Base-by-base conservation (phyloP, 1,140 invertebrate genomes). In the Temnothorax curvispinosus region DNA sequence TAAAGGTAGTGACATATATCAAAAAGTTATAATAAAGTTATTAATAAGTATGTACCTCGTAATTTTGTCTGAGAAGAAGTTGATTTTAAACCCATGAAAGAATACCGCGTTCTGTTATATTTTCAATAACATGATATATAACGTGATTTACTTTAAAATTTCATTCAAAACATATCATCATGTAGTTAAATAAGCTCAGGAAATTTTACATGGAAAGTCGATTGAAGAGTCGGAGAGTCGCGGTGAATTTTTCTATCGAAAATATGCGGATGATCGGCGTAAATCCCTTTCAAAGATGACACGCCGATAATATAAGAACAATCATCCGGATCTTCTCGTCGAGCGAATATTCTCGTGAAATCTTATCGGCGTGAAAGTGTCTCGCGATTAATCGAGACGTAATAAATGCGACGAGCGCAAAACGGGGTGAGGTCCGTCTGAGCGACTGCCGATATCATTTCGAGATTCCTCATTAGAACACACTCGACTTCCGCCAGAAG, bases 391-490 rank as follows among this genome's bases (percentile, higher is more conserved):
- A 54, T 54, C 47, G 77, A 27, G 27, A 27, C 27, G 27, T 27
- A 27, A 27, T 35, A 52, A 15, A 50, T 11, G 47, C 27, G 27
- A 27, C 38, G 32, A 0, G 32, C 21, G 21, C 38, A 15, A 72
- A 82, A 74, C 8, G 32, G n/a, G 58, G 4, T 32, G 74, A n/a
- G 41, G 74, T 44, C n/a, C n/a, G 41, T 35, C 69, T 82, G 80
- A 82, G 80, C 67, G 56, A 62, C 38, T 75, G 69, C 54, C 80
- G 80, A 84, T 84, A 84, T 84, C 69, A 84, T 84, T 84, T 60
- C 69, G 69, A 13, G 54, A 84, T 84, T 84, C 69, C 54, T 72
- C 41, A 52, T 74, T 44, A 75, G 41, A 38, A 75, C 54, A 84
- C 54, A 84, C 69, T 62, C 69, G 80, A 74, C 52, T 84, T 60